phyloP scores from a whole-genome alignment of 1,140 invertebrate species.

The Euborellia annulipes region DNA sequence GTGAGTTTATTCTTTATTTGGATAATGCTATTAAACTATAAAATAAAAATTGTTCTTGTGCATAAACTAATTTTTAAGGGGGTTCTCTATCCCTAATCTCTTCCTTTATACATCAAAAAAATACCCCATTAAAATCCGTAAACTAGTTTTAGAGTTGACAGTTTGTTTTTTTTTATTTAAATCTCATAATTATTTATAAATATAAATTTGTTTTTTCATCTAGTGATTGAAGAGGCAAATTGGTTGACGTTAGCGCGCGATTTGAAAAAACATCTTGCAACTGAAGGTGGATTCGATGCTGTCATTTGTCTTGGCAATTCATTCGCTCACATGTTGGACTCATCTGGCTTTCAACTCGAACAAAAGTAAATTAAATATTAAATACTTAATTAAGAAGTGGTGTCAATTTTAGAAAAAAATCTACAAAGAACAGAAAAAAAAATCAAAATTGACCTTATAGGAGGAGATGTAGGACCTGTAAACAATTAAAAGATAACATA shows the following conservation, averaged over 20 bases:
- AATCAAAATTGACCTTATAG: no score
- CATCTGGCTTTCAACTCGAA: conserved; percentile 55
- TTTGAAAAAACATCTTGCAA: conserved; percentile 37
- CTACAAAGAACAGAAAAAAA: no score
- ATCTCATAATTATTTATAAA: not conserved
- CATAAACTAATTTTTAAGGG: no score
- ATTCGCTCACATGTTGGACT: conserved; percentile 71
- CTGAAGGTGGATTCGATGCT: conserved; percentile 46
- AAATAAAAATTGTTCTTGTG: no score
- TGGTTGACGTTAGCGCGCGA: conserved; percentile 60
- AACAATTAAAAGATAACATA: no score
- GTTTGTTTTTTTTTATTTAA: conserved; percentile 2
- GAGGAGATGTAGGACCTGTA: no score
- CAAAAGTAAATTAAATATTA: conserved; percentile 45
- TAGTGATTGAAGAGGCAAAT: conserved; percentile 68
- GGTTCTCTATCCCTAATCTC: no score
- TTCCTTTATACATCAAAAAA: no score
- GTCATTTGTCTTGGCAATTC: conserved; percentile 80
- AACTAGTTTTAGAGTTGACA: no score
- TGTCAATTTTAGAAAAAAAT: no score
- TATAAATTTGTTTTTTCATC: conserved; percentile 14
- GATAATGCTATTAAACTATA: not conserved
- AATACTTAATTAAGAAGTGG: no score
- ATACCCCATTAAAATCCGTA: no score
- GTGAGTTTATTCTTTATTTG: conserved; percentile 33